Evolutionary conservation across 64 coral and sea anemone species (phyloP), one percentile per base, ranked within the genome.

Genomic region (Pachyseris speciosa): DNA sequence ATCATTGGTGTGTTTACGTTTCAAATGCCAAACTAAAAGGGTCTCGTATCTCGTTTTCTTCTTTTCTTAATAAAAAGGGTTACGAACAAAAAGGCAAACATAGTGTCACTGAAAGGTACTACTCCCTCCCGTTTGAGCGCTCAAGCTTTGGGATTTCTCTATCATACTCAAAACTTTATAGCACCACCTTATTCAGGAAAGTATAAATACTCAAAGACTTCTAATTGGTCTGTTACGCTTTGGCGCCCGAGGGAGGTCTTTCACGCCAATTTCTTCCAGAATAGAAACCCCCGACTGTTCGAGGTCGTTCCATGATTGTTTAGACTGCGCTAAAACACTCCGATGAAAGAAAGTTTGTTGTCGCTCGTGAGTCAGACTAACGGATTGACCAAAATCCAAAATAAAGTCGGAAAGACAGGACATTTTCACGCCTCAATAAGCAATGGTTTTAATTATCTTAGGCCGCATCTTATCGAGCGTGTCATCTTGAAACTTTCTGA

Each of bases 341-440:
- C 7, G 33, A 81, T 81, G 32, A 81, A 61, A 81, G 77, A 63
- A 81, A 81, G 33, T 1, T 27, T 80, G 30, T 39, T 61, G 15
- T 81, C 36, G 7, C 3, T 33, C 44, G 20, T 2, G 28, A n/a
- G 31, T 57, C 20, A 3, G 48, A 61, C 10, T 9, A 27, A 63
- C 20, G 36, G 10, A 37, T 25, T 40, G 1, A 2, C 28, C 4
- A 25, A 24, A 41, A 63, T 7, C 39, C 1, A 51, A 31, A 33
- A 17, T 12, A 55, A 32, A 57, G 17, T 37, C 29, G 53, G 5
- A 63, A 61, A 25, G 11, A 81, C 2, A 4, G 22, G 9, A 9
- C 22, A 41, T 76, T 16, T 26, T 32, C 42, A 31, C 44, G 11
- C 44, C 28, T 15, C n/a, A 15, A 5, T 32, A 17, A 32, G 0